Evolutionary conservation across 2,888 invertebrate genomes (phyloP).

Genomic region (Galerucella nymphaeae): DNA sequence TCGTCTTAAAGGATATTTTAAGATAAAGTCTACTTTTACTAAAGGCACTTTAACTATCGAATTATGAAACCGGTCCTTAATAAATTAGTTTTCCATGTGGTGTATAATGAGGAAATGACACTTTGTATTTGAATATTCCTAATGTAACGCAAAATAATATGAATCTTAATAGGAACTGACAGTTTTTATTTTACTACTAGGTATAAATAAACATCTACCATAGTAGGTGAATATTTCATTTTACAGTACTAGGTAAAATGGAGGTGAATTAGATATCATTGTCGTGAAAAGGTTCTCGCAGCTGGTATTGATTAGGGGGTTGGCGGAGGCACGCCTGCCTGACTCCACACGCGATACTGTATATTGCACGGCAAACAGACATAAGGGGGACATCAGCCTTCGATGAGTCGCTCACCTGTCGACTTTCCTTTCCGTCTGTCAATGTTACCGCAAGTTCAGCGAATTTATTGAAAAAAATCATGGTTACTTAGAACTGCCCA

Average conservation of each 20-base stretch:
- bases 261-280: constrained; percentile 31
- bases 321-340: constrained; percentile 59
- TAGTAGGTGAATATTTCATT: background rate
- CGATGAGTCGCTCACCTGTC: constrained; percentile 24
- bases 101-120: no score
- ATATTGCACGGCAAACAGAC: constrained; percentile 53
- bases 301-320: constrained; percentile 58
- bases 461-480: background rate
- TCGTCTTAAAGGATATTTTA: no score
- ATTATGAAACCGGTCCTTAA: no score
- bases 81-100: no score
- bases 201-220: background rate
- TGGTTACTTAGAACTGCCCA: no score
- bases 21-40: no score
- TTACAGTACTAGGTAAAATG: background rate
- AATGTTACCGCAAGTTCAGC: background rate
- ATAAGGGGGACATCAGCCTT: constrained; percentile 55
- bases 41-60: no score
- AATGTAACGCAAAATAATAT: no score
- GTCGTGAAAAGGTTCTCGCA: constrained; percentile 64
- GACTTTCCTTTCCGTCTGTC: constrained; percentile 20
- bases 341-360: constrained; percentile 63
- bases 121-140: no score
- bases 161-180: no score
- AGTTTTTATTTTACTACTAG: no score